Percentiles rank a stretch among this genome's conserved stretches.
Evolutionary conservation across 2,888 invertebrate species (phyloP).

Genomic region (Ctenicera cuprea): DNA sequence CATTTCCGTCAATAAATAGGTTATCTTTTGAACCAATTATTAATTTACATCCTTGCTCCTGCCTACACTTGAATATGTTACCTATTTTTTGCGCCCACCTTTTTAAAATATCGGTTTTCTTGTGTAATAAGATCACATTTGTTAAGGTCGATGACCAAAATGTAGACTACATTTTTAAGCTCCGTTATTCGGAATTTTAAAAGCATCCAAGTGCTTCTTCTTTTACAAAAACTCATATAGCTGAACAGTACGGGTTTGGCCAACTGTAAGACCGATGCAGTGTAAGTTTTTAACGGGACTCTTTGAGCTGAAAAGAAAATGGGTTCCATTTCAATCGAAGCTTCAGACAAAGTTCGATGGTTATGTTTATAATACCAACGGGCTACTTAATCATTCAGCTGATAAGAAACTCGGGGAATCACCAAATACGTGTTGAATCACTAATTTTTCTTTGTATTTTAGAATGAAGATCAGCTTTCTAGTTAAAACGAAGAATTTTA

Average conservation of each 20-base stretch:
- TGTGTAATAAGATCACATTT: slow-evolving; percentile 61
- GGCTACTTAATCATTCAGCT: slow-evolving; percentile 18
- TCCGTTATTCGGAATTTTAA: slow-evolving; percentile 68
- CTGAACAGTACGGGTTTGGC: slow-evolving; percentile 24
- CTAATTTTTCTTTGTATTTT: slow-evolving; percentile 1
- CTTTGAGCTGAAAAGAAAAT: slow-evolving; percentile 67
- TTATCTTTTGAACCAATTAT: slow-evolving; percentile 28
- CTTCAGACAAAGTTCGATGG: slow-evolving; percentile 18
- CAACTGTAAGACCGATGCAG: slow-evolving; percentile 53
- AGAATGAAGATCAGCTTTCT: slow-evolving; percentile 10
- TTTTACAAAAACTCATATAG: not conserved
- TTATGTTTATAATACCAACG: not conserved
- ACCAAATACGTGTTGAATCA: slow-evolving; percentile 4
- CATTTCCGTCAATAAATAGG: slow-evolving; percentile 33
- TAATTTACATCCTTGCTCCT: slow-evolving; percentile 17
- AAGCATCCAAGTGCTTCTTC: slow-evolving; percentile 56
- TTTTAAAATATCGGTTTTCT: slow-evolving; percentile 58
- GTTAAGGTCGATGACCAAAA: slow-evolving; percentile 68
- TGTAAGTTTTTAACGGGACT: slow-evolving; percentile 66
- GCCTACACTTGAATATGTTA: slow-evolving; percentile 27
- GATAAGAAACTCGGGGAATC: slow-evolving; percentile 20
- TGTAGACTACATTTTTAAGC: slow-evolving; percentile 68
- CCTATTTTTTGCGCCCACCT: slow-evolving; percentile 29
- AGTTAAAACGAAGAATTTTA: slow-evolving; percentile 1
- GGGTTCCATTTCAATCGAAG: slow-evolving; percentile 67